Percentiles rank a stretch among this genome's conserved stretches.
Evolutionary conservation across 2,113 vertebrate genomes (phyloP).

Genomic region (Microtus oregoni): DNA sequence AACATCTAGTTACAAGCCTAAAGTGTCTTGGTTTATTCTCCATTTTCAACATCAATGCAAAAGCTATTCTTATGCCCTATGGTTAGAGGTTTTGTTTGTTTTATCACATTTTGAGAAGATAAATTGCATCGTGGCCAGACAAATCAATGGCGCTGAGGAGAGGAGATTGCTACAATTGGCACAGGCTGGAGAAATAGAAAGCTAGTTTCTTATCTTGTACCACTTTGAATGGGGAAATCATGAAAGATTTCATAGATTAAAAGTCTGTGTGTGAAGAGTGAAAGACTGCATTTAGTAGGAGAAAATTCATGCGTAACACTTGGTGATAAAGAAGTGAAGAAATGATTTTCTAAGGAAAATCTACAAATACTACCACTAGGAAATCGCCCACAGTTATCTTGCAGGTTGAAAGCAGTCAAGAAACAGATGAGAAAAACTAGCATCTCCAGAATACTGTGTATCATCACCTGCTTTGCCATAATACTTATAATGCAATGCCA

Average conservation of each 20-base stretch:
- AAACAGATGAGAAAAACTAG: not conserved
- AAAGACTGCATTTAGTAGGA: constrained; percentile 20
- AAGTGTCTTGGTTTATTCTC: not conserved
- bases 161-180: constrained; percentile 33
- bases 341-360: constrained; percentile 47
- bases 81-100: not conserved
- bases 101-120: constrained; percentile 34
- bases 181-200: constrained; percentile 31
- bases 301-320: not conserved
- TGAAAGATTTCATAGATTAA: constrained; percentile 33
- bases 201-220: constrained; percentile 52
- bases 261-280: not conserved
- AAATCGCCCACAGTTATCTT: constrained; percentile 41
- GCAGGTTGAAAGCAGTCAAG: not conserved
- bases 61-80: not conserved
- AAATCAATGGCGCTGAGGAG: constrained; percentile 43
- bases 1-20: not conserved
- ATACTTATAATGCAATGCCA: not conserved
- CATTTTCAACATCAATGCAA: constrained; percentile 1
- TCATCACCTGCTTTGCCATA: not conserved
- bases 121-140: not conserved
- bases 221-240: not conserved
- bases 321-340: not conserved
- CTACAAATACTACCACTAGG: not conserved
- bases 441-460: not conserved